These are phyloP conservation scores for Pocillopora damicornis DNA, from an alignment of 64 coral and sea anemone species.

Conservation along the genomic window DNA sequence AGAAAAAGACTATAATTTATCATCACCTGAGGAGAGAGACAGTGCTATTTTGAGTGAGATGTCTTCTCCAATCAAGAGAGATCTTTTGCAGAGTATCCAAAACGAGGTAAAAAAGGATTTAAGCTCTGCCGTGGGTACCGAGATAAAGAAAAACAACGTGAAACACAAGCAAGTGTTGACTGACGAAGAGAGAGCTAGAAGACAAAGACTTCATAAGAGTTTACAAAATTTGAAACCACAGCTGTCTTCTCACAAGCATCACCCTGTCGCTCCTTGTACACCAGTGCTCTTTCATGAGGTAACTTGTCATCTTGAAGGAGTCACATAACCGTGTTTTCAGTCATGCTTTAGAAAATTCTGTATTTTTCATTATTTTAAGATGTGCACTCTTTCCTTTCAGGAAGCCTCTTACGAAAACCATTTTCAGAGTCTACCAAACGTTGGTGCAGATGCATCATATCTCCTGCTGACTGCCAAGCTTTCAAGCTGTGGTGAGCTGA, in stretches of 20 bases:
- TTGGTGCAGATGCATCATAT: conserved; percentile 23
- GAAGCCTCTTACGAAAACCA: conserved; percentile 77
- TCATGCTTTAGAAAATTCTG: no score
- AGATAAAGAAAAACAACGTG: conserved; percentile 9
- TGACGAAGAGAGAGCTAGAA: conserved; percentile 71
- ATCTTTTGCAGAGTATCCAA: conserved; percentile 8
- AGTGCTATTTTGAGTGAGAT: neutral
- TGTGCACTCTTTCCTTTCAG: conserved; percentile 8
- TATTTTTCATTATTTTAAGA: no score
- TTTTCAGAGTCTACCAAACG: conserved; percentile 50
- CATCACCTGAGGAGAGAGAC: neutral
- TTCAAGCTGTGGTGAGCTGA: conserved; percentile 64
- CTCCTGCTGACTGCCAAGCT: conserved; percentile 57
- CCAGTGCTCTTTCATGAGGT: conserved; percentile 83
- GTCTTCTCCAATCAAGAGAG: neutral
- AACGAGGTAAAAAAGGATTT: conserved; percentile 2
- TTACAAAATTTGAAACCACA: conserved; percentile 69
- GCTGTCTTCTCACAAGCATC: conserved; percentile 24
- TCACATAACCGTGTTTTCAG: neutral
- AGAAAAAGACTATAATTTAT: neutral
- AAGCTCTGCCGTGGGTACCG: neutral
- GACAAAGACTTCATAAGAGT: conserved; percentile 60
- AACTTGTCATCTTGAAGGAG: neutral
- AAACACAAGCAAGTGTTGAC: conserved; percentile 27
- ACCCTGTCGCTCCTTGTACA: conserved; percentile 46